Percentiles rank a stretch among this genome's conserved stretches.
Conservation (phyloP, 2,888 invertebrate genomes). For the Microdon myrmicae region DNA sequence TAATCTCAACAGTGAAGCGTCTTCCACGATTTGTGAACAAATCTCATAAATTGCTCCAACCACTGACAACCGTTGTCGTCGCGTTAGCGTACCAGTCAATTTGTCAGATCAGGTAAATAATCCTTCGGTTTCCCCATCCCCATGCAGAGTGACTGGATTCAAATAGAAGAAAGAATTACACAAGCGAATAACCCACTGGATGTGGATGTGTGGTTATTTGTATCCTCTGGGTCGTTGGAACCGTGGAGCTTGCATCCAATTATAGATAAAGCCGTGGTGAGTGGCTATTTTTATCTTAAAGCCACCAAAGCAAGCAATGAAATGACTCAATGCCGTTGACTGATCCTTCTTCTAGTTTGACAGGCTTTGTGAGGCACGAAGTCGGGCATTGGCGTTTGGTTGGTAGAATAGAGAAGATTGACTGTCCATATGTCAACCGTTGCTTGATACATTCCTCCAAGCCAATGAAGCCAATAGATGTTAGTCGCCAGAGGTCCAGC, state of each 20-base stretch:
- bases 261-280: conserved; percentile 19
- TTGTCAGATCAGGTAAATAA: conserved; percentile 4
- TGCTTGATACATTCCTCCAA: conserved; percentile 31
- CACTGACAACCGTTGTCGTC: conserved; percentile 9
- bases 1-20: too few relatives aligned
- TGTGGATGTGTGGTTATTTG: too few relatives aligned
- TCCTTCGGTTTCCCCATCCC: neutral
- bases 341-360: conserved; percentile 37
- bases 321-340: conserved; percentile 42
- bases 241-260: conserved; percentile 15
- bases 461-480: conserved; percentile 24
- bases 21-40: conserved; percentile 44
- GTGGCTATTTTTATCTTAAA: conserved; percentile 36
- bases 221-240: neutral
- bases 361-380: conserved; percentile 8
- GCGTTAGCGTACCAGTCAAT: conserved; percentile 34
- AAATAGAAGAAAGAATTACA: conserved; percentile 10
- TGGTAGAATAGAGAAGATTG: conserved; percentile 8
- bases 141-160: conserved; percentile 7
- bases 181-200: conserved; percentile 18
- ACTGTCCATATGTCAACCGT: neutral
- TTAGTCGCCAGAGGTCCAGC: conserved; percentile 26
- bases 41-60: conserved; percentile 34
- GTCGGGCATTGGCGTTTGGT: neutral
- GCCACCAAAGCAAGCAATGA: conserved; percentile 6